phyloP scores from a whole-genome alignment of 2,888 invertebrate species.

The Tubulanus polymorphus region DNA sequence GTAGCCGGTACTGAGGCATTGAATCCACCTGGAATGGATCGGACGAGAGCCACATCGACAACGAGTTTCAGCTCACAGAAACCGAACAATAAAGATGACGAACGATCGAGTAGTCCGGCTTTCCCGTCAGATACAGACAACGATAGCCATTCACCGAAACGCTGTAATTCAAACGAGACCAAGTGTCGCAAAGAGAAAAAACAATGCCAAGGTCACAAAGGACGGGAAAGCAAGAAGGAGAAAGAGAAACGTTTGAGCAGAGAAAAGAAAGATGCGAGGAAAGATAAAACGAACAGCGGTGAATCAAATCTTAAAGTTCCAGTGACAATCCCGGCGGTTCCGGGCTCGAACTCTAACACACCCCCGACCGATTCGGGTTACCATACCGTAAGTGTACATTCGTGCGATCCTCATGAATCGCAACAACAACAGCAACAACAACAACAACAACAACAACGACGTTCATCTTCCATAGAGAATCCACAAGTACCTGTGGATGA shows the following conservation, averaged over 20 bases:
- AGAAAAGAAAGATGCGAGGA: background rate
- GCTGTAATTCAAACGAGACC: too few species aligned
- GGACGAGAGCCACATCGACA: constrained; percentile 20
- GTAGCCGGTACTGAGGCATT: constrained; percentile 10
- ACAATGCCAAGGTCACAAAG: constrained; percentile 3
- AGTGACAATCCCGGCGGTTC: background rate
- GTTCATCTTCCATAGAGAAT: background rate
- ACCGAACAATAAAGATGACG: constrained; percentile 57
- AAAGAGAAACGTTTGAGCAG: constrained; percentile 3
- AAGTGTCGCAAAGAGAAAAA: too few species aligned
- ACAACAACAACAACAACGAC: background rate
- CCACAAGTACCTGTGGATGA: constrained; percentile 3
- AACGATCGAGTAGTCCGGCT: constrained; percentile 83
- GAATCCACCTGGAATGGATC: constrained; percentile 21
- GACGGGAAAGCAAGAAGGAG: background rate
- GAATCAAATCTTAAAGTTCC: background rate
- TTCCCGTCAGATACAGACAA: constrained; percentile 90
- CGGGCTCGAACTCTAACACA: background rate
- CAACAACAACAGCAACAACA: background rate
- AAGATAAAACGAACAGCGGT: background rate
- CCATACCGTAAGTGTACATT: constrained; percentile 14
- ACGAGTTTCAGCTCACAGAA: constrained; percentile 32
- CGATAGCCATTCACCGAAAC: constrained; percentile 27
- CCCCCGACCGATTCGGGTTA: constrained; percentile 13
- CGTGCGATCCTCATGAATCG: constrained; percentile 5